phyloP scores from a whole-genome alignment of 2,797 vertebrate species.

The Oryzias sinensis region DNA sequence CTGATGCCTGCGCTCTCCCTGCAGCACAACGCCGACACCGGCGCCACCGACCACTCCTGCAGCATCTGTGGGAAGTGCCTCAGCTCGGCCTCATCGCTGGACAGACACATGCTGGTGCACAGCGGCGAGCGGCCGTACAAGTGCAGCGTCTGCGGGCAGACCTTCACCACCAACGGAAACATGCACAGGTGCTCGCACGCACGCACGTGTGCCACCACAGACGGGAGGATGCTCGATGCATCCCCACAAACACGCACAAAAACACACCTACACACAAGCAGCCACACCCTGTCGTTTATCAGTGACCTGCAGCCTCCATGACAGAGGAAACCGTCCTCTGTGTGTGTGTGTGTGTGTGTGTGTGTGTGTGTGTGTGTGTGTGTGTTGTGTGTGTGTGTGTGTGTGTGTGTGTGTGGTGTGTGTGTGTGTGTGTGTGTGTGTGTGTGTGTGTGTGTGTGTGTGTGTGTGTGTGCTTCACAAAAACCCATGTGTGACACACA shows the following conservation, averaged over 20 bases:
- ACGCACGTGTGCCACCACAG: not conserved
- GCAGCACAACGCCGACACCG: slow-evolving; percentile 93
- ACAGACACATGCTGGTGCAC: slow-evolving; percentile 98
- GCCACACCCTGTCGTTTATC: slow-evolving; percentile 52
- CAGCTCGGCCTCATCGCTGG: slow-evolving; percentile 95
- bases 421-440: too few species aligned
- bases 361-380: too few species aligned
- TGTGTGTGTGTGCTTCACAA: too few species aligned
- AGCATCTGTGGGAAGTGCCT: slow-evolving; percentile 97
- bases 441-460: too few species aligned
- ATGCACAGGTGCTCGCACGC: slow-evolving; percentile 88
- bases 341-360: not conserved
- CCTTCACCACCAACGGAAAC: slow-evolving; percentile 98
- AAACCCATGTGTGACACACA: too few species aligned
- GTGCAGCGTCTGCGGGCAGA: slow-evolving; percentile 89
- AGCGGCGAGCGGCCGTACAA: slow-evolving; percentile 96
- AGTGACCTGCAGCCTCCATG: slow-evolving; percentile 33
- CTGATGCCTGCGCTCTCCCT: not conserved
- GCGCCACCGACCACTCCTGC: slow-evolving; percentile 92
- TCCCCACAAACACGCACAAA: slow-evolving; percentile 5
- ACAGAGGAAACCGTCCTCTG: slow-evolving; percentile 21
- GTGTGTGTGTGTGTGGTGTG: not conserved
- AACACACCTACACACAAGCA: not conserved
- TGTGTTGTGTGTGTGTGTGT: too few species aligned
- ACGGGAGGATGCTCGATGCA: not conserved